phyloP scores from a whole-genome alignment of 2,888 invertebrate species.

The Penaeus monodon region DNA sequence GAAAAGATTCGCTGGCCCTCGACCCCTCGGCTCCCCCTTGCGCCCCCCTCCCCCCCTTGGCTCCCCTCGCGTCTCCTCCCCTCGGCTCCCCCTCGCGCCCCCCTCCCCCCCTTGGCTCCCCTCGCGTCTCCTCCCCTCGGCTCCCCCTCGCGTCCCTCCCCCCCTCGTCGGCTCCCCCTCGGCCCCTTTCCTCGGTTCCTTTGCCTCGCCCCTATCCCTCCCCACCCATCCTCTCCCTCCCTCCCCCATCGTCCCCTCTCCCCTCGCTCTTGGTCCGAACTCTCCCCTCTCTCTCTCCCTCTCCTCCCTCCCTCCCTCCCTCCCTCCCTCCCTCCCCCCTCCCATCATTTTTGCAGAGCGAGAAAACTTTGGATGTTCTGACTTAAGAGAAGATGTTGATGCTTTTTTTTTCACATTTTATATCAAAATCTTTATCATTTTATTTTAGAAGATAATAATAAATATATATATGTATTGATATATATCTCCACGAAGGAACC shows the following conservation, averaged over 20 bases:
- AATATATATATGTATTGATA: too few species aligned
- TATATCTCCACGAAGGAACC: too few species aligned
- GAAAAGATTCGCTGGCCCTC: slow-evolving; percentile 34
- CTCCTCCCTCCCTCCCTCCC: neutral
- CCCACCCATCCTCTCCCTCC: slow-evolving; percentile 18
- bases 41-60: slow-evolving; percentile 40
- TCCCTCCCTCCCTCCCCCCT: too few species aligned
- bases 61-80: slow-evolving; percentile 38
- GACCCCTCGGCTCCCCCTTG: slow-evolving; percentile 9
- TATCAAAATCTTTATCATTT: too few species aligned
- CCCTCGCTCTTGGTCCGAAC: neutral
- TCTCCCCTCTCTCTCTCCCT: neutral
- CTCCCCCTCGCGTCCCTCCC: neutral
- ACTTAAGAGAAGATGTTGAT: too few species aligned
- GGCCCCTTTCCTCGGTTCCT: neutral
- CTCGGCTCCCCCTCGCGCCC: slow-evolving; percentile 5
- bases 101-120: slow-evolving; percentile 1
- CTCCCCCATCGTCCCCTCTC: neutral
- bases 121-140: neutral
- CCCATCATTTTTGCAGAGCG: too few species aligned
- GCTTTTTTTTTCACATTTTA: too few species aligned
- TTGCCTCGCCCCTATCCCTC: slow-evolving; percentile 12
- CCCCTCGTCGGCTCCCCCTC: neutral
- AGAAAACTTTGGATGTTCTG: too few species aligned
- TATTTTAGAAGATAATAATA: too few species aligned